These are phyloP conservation scores for Taurulus bubalis DNA, from an alignment of 2,113 vertebrate genomes.

Conservation along the genomic window DNA sequence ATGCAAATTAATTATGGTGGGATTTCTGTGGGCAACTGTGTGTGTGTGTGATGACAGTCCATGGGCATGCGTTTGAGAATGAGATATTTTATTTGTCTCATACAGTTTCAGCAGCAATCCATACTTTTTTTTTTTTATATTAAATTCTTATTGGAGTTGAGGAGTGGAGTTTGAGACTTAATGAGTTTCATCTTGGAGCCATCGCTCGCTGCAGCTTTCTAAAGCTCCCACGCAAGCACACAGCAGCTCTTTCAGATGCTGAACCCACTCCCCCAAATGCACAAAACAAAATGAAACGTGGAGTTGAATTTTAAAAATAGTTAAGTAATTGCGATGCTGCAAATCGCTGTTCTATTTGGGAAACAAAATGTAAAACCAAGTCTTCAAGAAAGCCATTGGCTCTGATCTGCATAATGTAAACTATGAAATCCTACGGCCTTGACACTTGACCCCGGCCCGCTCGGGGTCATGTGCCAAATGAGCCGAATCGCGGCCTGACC, in stretches of 20 bases:
- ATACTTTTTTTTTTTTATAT: conserved; percentile 73
- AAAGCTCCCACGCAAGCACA: conserved; percentile 63
- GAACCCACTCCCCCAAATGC: too few relatives aligned
- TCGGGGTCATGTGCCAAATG: conserved; percentile 44
- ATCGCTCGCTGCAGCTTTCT: conserved; percentile 38
- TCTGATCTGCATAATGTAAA: conserved; percentile 31
- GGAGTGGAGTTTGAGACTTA: conserved; percentile 68
- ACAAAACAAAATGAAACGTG: not conserved
- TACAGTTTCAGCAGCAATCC: conserved; percentile 61
- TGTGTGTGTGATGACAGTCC: conserved; percentile 9
- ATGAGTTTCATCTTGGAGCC: conserved; percentile 76
- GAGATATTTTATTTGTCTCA: conserved; percentile 64
- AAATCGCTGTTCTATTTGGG: not conserved
- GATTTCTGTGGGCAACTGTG: conserved; percentile 51
- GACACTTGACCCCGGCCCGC: conserved; percentile 36
- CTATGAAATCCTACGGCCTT: conserved; percentile 7
- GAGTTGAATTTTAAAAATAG: not conserved
- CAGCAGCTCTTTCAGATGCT: not conserved
- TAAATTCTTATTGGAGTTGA: conserved; percentile 71
- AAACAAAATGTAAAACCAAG: not conserved
- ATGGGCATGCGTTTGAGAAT: conserved; percentile 32
- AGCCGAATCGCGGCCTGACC: conserved; percentile 21
- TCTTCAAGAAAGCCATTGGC: not conserved
- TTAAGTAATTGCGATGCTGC: not conserved
- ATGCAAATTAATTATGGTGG: conserved; percentile 66